Evolutionary conservation across 2,888 invertebrate species (phyloP).

Genomic region (Myathropa florea): DNA sequence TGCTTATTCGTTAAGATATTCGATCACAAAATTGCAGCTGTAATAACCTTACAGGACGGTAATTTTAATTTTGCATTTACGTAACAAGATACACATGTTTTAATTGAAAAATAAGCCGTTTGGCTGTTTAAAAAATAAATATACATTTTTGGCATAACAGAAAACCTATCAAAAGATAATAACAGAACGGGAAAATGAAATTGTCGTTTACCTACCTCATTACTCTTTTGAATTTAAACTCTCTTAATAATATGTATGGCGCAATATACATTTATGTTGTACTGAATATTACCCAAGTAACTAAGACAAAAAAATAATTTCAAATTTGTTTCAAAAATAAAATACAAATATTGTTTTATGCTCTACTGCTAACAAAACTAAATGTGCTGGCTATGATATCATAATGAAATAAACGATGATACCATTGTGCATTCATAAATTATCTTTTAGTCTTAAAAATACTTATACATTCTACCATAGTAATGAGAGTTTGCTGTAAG

Average conservation of each 20-base stretch:
- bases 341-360: not conserved
- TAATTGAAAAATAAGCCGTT: slow-evolving; percentile 23
- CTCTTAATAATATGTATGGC: not conserved
- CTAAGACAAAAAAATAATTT: not conserved
- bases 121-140: slow-evolving; percentile 33
- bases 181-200: slow-evolving; percentile 2
- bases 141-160: slow-evolving; percentile 56
- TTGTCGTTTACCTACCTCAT: not conserved
- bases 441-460: slow-evolving; percentile 69
- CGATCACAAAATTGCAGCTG: not conserved
- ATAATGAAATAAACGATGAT: not conserved
- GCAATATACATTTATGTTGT: not conserved
- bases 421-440: not conserved
- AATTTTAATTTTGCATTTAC: not conserved
- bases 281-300: not conserved
- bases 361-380: not conserved
- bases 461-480: slow-evolving; percentile 72
- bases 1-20: not conserved
- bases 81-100: not conserved
- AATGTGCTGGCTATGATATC: not conserved
- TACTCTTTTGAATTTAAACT: not conserved
- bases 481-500: slow-evolving; percentile 55
- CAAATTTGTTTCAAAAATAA: not conserved
- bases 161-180: slow-evolving; percentile 51
- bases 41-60: not conserved